Percentiles rank a stretch among this genome's conserved stretches.
These are phyloP conservation scores for Epistrophe eligans DNA, from an alignment of 2,888 invertebrate species.

Conservation along the genomic window DNA sequence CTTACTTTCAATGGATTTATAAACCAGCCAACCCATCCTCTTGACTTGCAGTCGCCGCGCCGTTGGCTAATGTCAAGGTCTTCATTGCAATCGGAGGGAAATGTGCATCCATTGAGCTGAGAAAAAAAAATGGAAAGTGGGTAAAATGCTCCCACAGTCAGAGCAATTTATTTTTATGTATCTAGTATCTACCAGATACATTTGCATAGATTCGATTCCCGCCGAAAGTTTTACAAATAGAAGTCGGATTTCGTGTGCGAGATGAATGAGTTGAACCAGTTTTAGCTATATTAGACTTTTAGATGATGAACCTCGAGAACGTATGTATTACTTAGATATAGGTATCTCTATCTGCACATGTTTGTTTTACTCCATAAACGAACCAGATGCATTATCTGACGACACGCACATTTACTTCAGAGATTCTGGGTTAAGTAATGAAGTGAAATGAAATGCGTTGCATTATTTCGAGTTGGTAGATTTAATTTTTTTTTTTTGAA, in stretches of 20 bases:
- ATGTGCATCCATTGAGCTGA: conserved; percentile 30
- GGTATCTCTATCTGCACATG: not conserved
- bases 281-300: conserved; percentile 4
- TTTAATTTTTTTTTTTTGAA: conserved; percentile 23
- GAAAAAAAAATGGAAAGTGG: conserved; percentile 72
- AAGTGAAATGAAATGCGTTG: conserved; percentile 23
- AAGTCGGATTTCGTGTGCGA: conserved; percentile 25
- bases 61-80: conserved; percentile 69
- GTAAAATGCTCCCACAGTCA: conserved; percentile 69
- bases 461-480: conserved; percentile 23
- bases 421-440: conserved; percentile 28
- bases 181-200: conserved; percentile 12
- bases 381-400: conserved; percentile 31
- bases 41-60: conserved; percentile 6
- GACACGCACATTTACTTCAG: not conserved
- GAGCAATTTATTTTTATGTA: conserved; percentile 37
- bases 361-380: not conserved
- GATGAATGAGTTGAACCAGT: conserved; percentile 52
- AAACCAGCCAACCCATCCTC: conserved; percentile 37
- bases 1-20: conserved; percentile 63
- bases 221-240: conserved; percentile 58
- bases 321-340: not conserved
- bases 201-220: conserved; percentile 57
- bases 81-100: conserved; percentile 28
- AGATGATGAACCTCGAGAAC: conserved; percentile 8